Percentiles rank a stretch among this genome's conserved stretches.
Conservation (phyloP, 1,140 invertebrate genomes). For the Manduca sexta region DNA sequence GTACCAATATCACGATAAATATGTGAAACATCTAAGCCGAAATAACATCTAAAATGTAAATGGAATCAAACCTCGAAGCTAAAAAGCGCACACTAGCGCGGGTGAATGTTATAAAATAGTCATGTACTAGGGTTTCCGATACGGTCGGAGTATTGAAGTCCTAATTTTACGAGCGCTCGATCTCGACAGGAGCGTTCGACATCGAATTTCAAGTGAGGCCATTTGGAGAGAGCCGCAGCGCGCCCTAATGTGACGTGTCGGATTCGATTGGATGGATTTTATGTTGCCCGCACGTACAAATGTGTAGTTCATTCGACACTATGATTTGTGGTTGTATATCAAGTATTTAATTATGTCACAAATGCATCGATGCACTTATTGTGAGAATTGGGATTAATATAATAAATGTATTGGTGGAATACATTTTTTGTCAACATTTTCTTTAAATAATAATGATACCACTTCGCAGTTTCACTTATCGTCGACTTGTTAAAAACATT, state of each 20-base stretch:
- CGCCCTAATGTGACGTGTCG: constrained; percentile 60
- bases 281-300: constrained; percentile 47
- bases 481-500: too few species aligned
- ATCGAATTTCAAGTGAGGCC: constrained; percentile 65
- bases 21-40: too few species aligned
- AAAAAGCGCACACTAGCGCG: too few species aligned
- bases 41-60: too few species aligned
- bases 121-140: constrained; percentile 12
- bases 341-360: constrained; percentile 28
- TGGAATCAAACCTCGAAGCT: too few species aligned
- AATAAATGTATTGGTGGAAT: too few species aligned
- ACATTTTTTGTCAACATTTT: too few species aligned
- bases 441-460: too few species aligned
- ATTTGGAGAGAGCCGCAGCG: constrained; percentile 46
- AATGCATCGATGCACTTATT: constrained; percentile 1
- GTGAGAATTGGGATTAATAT: too few species aligned
- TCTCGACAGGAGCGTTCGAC: constrained; percentile 44
- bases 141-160: constrained; percentile 35
- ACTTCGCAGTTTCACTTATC: too few species aligned
- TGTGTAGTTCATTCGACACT: constrained; percentile 36
- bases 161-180: constrained; percentile 63
- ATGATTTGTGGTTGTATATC: constrained; percentile 44
- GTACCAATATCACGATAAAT: too few species aligned
- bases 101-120: neutral
- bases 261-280: constrained; percentile 65